Conservation (phyloP, 2,888 invertebrate genomes). For the Slavum lentiscoides region DNA sequence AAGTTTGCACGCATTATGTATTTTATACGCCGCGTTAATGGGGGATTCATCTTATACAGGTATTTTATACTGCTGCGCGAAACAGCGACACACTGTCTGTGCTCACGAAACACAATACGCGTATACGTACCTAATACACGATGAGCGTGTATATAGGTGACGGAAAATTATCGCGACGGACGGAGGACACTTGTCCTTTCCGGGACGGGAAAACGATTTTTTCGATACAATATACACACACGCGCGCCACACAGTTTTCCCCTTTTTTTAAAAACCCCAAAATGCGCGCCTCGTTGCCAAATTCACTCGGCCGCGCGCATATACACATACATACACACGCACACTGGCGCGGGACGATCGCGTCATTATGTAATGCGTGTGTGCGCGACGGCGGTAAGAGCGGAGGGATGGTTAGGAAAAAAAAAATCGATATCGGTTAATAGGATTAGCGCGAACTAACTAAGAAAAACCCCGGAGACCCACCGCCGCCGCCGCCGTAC, state of each 20-base stretch:
- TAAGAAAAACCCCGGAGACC: constrained; percentile 52
- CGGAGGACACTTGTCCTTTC: too few relatives aligned
- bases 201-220: constrained; percentile 17
- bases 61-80: too few relatives aligned
- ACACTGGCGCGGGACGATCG: constrained; percentile 3
- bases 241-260: constrained; percentile 6
- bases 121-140: too few relatives aligned
- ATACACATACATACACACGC: neutral
- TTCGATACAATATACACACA: neutral
- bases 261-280: constrained; percentile 46
- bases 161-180: too few relatives aligned
- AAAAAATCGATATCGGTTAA: constrained; percentile 53
- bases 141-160: too few relatives aligned
- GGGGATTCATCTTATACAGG: neutral
- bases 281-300: constrained; percentile 38
- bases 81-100: too few relatives aligned
- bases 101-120: too few relatives aligned
- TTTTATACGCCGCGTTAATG: constrained; percentile 3
- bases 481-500: too few relatives aligned
- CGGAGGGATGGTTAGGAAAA: constrained; percentile 33
- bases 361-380: constrained; percentile 51
- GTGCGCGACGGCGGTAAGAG: neutral
- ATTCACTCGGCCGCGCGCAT: constrained; percentile 13
- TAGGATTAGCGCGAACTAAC: constrained; percentile 53
- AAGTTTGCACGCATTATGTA: constrained; percentile 5